phyloP scores from a whole-genome alignment of 2,797 vertebrate species.

The Lemur catta region DNA sequence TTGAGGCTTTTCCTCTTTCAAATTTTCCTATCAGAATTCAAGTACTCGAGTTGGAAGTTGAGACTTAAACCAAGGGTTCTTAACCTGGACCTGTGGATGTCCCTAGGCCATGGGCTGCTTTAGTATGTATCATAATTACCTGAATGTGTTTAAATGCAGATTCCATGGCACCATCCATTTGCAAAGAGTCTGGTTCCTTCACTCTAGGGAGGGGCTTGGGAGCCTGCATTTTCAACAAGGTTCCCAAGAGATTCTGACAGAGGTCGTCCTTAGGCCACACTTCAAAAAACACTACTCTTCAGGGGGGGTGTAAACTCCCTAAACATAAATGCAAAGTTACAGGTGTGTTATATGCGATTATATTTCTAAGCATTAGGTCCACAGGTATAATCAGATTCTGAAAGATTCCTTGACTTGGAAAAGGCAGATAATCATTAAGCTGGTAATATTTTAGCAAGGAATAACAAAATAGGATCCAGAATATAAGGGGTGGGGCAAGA shows the following conservation, averaged over 20 bases:
- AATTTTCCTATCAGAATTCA: constrained; percentile 39
- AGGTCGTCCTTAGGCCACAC: not conserved
- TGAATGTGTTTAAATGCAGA: not conserved
- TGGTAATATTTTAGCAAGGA: constrained; percentile 18
- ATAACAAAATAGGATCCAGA: not conserved
- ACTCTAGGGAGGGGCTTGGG: not conserved
- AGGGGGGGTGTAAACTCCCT: not conserved
- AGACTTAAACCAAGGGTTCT: not conserved
- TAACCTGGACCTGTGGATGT: not conserved
- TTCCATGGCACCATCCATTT: not conserved
- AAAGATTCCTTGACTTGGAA: constrained; percentile 7
- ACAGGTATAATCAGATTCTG: constrained; percentile 7
- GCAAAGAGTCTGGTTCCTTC: not conserved
- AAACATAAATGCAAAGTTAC: not conserved
- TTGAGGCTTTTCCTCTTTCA: not conserved
- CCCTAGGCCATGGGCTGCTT: not conserved
- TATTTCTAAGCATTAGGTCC: not conserved
- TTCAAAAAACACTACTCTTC: not conserved
- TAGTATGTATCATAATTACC: not conserved
- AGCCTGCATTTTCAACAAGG: constrained; percentile 21
- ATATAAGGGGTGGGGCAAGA: not conserved
- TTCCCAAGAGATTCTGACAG: not conserved
- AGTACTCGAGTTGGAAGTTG: not conserved
- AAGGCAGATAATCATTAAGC: not conserved
- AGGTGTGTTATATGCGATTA: not conserved